Base-by-base conservation (phyloP, 1,140 invertebrate species). In the Lethrus apterus region DNA sequence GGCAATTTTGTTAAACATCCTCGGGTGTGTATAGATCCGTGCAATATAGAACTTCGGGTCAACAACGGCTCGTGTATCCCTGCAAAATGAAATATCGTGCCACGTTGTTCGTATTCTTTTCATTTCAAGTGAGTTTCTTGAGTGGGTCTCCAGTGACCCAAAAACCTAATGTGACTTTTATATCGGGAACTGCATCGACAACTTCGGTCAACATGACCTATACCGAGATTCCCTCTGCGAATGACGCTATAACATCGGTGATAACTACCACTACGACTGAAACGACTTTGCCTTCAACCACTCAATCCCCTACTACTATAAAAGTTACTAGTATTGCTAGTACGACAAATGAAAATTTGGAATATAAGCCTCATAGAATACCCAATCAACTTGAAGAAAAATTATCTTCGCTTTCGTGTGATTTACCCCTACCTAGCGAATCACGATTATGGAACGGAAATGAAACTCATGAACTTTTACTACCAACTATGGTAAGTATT, bases 401-500 rank as follows among this genome's bases (percentile, higher is more conserved):
- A 59, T 66, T 78, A 43, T 71, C 70, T 56, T 70, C 73, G 10
- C 63, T 78, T 45, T 74, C 76, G 55, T 80, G 78, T 56, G 75
- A 79, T 59, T 68, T 79, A 52, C 74, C 74, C 29, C 67, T 79
- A 49, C 76, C 77, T 24, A 66, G 69, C 42, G 75, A 78, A 47
- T 77, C 78, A 4, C 71, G 75, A 44, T 62, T 79, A 44, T 80
- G 78, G 78, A 70, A 77, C 19, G 77, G 77, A 52, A 80, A 80
- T 54, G 77, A 80, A 58, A 80, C 78, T 9, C 77, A 79, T 50
- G 78, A 80, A 54, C 68, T 80, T 46, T 70, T 73, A 52, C 65
- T 80, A 24, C 78, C 78, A 13, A 69, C 76, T 57, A 73, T 71
- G 71, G 78, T 80, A 68, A 78, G 74, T 71, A n/a, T n/a, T n/a